Base-by-base conservation (phyloP, 2,888 invertebrate genomes). In the Heliconius aoede region DNA sequence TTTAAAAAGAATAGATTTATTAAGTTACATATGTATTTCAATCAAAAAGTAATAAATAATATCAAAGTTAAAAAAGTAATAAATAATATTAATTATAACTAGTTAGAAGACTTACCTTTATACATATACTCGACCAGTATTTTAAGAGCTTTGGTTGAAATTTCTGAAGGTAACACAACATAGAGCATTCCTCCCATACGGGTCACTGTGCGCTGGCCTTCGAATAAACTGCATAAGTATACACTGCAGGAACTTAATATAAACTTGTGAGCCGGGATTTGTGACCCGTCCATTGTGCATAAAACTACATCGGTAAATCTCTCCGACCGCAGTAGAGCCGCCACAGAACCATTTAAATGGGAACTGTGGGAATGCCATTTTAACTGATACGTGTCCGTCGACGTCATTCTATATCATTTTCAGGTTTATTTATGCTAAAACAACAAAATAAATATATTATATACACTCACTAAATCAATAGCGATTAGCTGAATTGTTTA, bases 311-410 rank as follows among this genome's bases (percentile, higher is more conserved):
- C 98, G 65, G 97, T 97, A 88, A 97, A 98, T 82, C 97, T 95
- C 87, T 97, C 97, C 85, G 97, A 97, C 78, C 97, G 96, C 26
- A 96, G 95, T 85, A 97, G 90, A 26, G 97, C 96, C 78, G 97
- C 97, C 72, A 98, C 97, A 80, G 97, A 97, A 73, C 97, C 96
- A 91, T 97, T 97, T 84, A 98, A 94, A 92, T 97, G 97, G 46
- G 96, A 95, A 85, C 96, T 96, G 94, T 97, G 97, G 82, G 97
- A 97, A 90, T 97, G 97, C 98, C 98, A 98, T 95, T 98, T 98
- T 74, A 98, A 95, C 91, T 98, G 97, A 90, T 97, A 98, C 84
- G 97, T 98, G 90, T 98, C 98, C 85, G 95, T 95, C 79, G 95
- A 92, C 83, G 94, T 94, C 92, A 94, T 94, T 82, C 82, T 83